Percentiles rank a stretch among this genome's conserved stretches.
These are phyloP conservation scores for Cyaniris semiargus DNA, from an alignment of 2,888 invertebrate genomes.

Conservation along the genomic window DNA sequence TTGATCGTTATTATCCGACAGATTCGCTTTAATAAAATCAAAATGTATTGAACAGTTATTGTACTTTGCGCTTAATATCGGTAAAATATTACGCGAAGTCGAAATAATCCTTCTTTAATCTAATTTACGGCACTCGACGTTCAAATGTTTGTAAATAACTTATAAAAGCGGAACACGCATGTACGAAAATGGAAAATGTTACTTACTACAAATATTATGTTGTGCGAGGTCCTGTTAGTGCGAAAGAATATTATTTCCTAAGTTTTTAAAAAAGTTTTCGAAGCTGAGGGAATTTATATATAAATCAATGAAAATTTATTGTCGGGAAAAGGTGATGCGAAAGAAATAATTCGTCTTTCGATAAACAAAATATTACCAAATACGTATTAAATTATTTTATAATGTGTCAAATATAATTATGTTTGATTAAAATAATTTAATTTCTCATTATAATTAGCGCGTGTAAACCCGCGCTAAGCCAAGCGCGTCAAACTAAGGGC, in stretches of 20 bases:
- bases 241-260: background rate
- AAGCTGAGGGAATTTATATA: no score
- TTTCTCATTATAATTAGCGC: background rate
- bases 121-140: conserved; percentile 24
- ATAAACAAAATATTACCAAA: no score
- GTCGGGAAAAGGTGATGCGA: no score
- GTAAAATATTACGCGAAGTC: conserved; percentile 11
- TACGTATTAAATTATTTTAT: no score
- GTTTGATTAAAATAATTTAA: no score
- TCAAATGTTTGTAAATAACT: conserved; percentile 14
- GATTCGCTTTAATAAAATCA: conserved; percentile 16
- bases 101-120: conserved; percentile 22
- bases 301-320: no score
- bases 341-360: no score
- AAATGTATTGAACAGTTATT: conserved; percentile 15
- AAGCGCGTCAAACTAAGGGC: conserved; percentile 36
- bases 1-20: background rate
- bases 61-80: conserved; percentile 14
- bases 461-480: conserved; percentile 21
- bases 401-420: no score
- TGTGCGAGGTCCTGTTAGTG: background rate
- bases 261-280: no score
- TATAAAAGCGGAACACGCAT: background rate
- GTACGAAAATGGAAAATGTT: background rate
- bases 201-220: background rate